phyloP scores from a whole-genome alignment of 1,140 invertebrate genomes.

The Rhysida immarginata region DNA sequence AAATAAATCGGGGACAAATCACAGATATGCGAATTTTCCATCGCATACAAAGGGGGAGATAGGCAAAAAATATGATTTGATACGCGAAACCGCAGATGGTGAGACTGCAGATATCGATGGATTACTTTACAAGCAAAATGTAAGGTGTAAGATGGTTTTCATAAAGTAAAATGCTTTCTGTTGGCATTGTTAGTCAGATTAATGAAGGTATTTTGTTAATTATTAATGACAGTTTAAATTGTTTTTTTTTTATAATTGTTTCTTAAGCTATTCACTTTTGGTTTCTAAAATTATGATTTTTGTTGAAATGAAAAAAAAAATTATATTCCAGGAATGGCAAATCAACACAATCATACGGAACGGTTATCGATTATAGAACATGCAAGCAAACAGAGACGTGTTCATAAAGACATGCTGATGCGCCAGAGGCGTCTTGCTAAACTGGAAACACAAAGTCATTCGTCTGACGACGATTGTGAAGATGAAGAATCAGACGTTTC shows the following conservation, averaged over 20 bases:
- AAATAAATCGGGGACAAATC: too few species aligned
- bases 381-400: constrained; percentile 63
- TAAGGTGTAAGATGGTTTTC: too few species aligned
- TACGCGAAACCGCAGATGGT: too few species aligned
- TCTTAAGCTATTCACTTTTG: background rate
- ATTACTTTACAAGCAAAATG: too few species aligned
- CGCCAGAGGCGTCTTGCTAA: constrained; percentile 47
- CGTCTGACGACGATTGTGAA: constrained; percentile 4
- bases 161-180: too few species aligned
- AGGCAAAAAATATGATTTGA: too few species aligned
- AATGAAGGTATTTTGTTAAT: too few species aligned
- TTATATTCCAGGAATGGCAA: constrained; percentile 63
- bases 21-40: too few species aligned
- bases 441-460: constrained; percentile 12
- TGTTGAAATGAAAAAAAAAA: too few species aligned
- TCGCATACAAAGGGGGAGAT: too few species aligned
- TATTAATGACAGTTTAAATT: background rate
- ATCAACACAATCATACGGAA: constrained; percentile 59
- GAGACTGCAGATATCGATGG: too few species aligned
- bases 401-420: constrained; percentile 65
- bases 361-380: constrained; percentile 66
- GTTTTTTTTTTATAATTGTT: background rate
- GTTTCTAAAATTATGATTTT: background rate
- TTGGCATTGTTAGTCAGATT: too few species aligned
- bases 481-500: constrained; percentile 59